phyloP scores from a whole-genome alignment of 2,797 vertebrate genomes.

The Pantherophis vulpinus region DNA sequence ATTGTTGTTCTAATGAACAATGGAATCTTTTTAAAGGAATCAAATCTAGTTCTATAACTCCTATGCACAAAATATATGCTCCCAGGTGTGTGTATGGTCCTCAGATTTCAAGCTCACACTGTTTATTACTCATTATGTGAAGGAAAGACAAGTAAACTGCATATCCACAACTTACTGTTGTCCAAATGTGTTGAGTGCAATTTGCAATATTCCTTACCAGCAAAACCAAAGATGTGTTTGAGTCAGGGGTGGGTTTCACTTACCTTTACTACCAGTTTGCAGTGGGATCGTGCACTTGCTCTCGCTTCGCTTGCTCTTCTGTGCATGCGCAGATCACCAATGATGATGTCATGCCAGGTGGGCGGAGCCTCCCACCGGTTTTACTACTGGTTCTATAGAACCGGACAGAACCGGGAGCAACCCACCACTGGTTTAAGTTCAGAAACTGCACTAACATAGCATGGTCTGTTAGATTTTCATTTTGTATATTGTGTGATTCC shows the following conservation, averaged over 20 bases:
- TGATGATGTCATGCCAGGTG: no score
- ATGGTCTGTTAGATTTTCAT: background rate
- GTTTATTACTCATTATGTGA: background rate
- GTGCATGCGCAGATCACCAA: no score
- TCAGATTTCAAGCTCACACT: slow-evolving; percentile 39
- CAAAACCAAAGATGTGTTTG: background rate
- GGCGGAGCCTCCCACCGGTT: no score
- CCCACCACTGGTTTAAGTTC: background rate
- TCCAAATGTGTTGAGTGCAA: background rate
- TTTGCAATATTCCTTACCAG: background rate
- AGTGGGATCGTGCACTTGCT: no score
- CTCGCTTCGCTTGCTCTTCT: no score
- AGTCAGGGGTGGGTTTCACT: no score
- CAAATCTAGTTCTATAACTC: slow-evolving; percentile 21
- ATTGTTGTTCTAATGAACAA: slow-evolving; percentile 45
- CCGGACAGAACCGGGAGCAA: no score
- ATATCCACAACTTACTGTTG: background rate
- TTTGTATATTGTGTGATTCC: background rate
- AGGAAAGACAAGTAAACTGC: background rate
- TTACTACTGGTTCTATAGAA: no score
- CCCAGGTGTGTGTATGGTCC: slow-evolving; percentile 1
- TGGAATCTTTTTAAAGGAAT: slow-evolving; percentile 16
- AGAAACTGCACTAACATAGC: background rate
- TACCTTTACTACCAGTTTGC: no score
- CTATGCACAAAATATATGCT: slow-evolving; percentile 23